A percentile compares a stretch with the other conserved stretches of the same genome.
Evolutionary conservation across 2,888 invertebrate genomes (phyloP).

Genomic region (Subacronicta megacephala): DNA sequence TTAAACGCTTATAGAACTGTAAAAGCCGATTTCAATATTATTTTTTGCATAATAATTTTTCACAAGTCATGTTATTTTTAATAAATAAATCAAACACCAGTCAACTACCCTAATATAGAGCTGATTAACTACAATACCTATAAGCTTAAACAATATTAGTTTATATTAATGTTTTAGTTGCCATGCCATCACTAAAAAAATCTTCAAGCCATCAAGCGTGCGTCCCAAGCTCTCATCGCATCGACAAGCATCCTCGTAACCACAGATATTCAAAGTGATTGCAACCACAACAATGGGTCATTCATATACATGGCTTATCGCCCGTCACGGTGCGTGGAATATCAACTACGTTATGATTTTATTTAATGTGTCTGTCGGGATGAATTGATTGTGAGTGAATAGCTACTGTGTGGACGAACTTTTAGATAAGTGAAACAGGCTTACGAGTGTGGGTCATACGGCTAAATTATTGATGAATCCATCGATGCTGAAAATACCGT

Average conservation of each 20-base stretch:
- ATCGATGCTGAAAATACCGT: no score
- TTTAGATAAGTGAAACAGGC: not conserved
- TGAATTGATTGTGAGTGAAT: conserved; percentile 18
- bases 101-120: no score
- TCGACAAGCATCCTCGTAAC: conserved; percentile 13
- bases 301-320: conserved; percentile 38
- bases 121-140: no score
- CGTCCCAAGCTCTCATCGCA: conserved; percentile 10
- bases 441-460: no score
- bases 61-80: no score
- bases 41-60: no score
- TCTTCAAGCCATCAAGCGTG: not conserved
- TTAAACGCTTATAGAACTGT: no score
- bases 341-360: conserved; percentile 42
- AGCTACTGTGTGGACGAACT: conserved; percentile 25
- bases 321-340: conserved; percentile 38
- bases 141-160: no score
- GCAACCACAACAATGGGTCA: conserved; percentile 31
- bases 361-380: conserved; percentile 14
- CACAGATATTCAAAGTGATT: conserved; percentile 44
- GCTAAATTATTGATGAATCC: no score
- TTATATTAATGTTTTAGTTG: no score
- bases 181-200: conserved; percentile 1
- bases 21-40: no score
- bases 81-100: no score